These are phyloP conservation scores for Gallinago media DNA, from an alignment of 2,113 vertebrate species.

Conservation along the genomic window DNA sequence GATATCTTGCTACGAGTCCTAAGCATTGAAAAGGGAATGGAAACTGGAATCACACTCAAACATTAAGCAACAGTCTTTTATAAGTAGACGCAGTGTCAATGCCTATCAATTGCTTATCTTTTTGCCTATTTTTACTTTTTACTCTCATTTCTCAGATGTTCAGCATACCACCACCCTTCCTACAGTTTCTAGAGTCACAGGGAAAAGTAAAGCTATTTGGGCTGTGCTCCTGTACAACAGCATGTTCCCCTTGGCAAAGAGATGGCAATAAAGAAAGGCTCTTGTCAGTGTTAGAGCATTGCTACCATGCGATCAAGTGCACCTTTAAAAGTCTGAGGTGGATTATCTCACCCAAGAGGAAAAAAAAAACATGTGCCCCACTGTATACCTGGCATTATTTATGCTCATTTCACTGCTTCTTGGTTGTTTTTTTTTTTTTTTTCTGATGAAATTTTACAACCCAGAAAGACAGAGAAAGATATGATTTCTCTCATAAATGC, in stretches of 20 bases:
- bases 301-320: not conserved
- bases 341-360: not conserved
- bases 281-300: not conserved
- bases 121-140: not conserved
- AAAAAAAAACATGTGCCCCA: not conserved
- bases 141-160: not conserved
- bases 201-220: not conserved
- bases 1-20: not conserved
- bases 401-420: not conserved
- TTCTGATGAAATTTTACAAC: not conserved
- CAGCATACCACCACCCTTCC: accelerated
- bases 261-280: not conserved
- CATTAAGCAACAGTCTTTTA: not conserved
- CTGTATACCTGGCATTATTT: not conserved
- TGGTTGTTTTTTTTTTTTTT: not conserved
- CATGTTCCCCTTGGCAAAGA: not conserved
- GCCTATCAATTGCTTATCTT: not conserved
- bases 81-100: not conserved
- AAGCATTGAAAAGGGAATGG: not conserved
- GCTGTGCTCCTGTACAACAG: not conserved
- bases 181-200: not conserved
- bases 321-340: not conserved
- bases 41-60: not conserved
- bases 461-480: not conserved
- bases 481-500: not conserved